Percentiles rank a stretch among this genome's conserved stretches.
Conservation (phyloP, 2,888 invertebrate species). For the Perizoma flavofasciatum region DNA sequence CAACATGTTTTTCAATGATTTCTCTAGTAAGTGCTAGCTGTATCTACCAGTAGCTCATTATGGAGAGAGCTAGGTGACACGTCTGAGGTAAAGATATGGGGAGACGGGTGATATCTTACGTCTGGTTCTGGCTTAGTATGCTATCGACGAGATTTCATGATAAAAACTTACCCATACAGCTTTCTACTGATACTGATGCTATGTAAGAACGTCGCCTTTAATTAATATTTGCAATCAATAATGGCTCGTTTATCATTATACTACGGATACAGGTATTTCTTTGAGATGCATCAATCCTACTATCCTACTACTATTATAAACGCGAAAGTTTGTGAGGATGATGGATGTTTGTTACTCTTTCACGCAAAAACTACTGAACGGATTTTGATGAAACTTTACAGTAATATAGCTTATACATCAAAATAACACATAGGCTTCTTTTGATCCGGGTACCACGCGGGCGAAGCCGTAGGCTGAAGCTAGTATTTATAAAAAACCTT, state of each 20-base stretch:
- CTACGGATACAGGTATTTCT: too few species aligned
- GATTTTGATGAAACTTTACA: too few species aligned
- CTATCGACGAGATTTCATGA: conserved; percentile 48
- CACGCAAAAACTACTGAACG: too few species aligned
- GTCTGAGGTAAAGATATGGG: conserved; percentile 56
- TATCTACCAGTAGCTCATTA: conserved; percentile 38
- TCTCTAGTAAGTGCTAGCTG: conserved; percentile 17
- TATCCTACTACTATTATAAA: too few species aligned
- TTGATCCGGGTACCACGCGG: too few species aligned
- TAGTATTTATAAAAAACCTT: too few species aligned
- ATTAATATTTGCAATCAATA: conserved; percentile 33
- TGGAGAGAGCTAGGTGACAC: conserved; percentile 67
- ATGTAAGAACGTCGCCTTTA: conserved; percentile 38
- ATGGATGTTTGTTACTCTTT: too few species aligned
- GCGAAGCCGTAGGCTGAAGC: too few species aligned
- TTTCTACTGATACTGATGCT: conserved; percentile 67
- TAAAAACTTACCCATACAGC: conserved; percentile 64
- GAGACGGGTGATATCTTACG: conserved; percentile 65
- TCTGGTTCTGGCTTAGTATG: conserved; percentile 49
- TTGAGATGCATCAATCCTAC: too few species aligned
- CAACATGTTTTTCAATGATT: conserved; percentile 22
- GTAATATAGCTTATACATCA: too few species aligned
- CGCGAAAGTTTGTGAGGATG: too few species aligned
- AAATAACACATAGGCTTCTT: too few species aligned
- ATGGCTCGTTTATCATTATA: conserved; percentile 5